A percentile compares a stretch with the other conserved stretches of the same genome.
Conservation (phyloP, 2,888 invertebrate genomes). For the Lapara coniferarum region DNA sequence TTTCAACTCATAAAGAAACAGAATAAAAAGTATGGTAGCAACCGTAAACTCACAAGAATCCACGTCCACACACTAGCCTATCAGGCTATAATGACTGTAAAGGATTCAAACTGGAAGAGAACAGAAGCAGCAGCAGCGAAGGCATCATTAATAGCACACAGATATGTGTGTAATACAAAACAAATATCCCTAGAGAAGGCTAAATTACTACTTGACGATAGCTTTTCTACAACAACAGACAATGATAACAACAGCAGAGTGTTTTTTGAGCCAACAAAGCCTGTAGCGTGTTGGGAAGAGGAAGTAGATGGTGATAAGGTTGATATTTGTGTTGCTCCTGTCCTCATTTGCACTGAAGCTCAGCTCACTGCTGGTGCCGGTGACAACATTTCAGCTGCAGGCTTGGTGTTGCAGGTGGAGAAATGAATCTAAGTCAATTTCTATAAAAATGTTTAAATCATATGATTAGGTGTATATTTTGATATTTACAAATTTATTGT, state of each 20-base stretch:
- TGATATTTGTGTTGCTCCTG: conserved; percentile 92
- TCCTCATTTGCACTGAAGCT: conserved; percentile 91
- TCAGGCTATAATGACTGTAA: conserved; percentile 90
- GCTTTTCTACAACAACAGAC: conserved; percentile 89
- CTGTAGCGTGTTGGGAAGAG: conserved; percentile 93
- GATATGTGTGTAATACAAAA: conserved; percentile 90
- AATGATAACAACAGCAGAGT: conserved; percentile 82
- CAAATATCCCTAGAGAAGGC: conserved; percentile 77
- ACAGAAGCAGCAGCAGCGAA: conserved; percentile 91
- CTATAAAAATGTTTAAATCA: conserved; percentile 27
- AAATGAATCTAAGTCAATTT: conserved; percentile 54
- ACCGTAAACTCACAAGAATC: conserved; percentile 87
- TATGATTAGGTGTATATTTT: conserved; percentile 20
- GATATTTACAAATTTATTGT: conserved; percentile 16
- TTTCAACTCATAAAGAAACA: conserved; percentile 81
- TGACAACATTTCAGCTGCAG: conserved; percentile 94
- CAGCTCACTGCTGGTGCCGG: conserved; percentile 93
- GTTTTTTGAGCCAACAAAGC: conserved; percentile 86
- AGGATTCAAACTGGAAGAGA: conserved; percentile 89
- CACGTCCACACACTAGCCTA: conserved; percentile 95
- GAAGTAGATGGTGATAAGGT: conserved; percentile 74
- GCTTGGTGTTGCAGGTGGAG: conserved; percentile 88
- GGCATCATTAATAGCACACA: conserved; percentile 91
- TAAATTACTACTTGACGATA: conserved; percentile 90
- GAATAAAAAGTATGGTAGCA: conserved; percentile 66